These are phyloP conservation scores for Nezara viridula DNA, from an alignment of 2,888 invertebrate species.

Conservation along the genomic window DNA sequence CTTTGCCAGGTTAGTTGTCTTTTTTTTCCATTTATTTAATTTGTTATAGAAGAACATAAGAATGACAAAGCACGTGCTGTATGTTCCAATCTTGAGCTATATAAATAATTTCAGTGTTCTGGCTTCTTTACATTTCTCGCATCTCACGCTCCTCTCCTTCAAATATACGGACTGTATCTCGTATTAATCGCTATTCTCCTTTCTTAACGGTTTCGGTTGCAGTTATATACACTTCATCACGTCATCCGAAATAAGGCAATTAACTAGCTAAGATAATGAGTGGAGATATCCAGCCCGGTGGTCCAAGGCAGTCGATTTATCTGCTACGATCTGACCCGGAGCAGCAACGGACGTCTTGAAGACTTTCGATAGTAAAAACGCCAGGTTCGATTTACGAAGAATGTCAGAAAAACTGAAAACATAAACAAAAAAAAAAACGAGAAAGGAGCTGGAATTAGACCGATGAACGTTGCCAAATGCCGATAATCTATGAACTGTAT, in stretches of 20 bases:
- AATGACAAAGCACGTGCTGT: no score
- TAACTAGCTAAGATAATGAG: not conserved
- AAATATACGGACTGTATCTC: no score
- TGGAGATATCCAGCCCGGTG: not conserved
- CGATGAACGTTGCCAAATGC: not conserved
- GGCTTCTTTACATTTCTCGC: no score
- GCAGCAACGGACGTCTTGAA: not conserved
- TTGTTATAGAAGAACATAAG: no score
- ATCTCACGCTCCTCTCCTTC: no score
- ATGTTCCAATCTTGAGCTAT: no score
- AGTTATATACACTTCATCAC: not conserved
- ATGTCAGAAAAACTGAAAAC: not conserved
- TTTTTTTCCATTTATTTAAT: no score
- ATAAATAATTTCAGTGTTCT: no score
- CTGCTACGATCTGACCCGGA: not conserved
- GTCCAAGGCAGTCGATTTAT: not conserved
- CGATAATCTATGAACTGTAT: constrained; percentile 11
- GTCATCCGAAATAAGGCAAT: not conserved
- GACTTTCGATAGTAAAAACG: not conserved
- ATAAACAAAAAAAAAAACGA: not conserved
- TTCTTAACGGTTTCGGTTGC: not conserved
- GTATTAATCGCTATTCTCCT: not conserved
- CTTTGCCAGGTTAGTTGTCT: no score
- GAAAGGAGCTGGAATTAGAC: not conserved
- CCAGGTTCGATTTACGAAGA: not conserved